These are phyloP conservation scores for Pomatorhinus ruficollis DNA, from an alignment of 2,113 vertebrate genomes.

Conservation along the genomic window DNA sequence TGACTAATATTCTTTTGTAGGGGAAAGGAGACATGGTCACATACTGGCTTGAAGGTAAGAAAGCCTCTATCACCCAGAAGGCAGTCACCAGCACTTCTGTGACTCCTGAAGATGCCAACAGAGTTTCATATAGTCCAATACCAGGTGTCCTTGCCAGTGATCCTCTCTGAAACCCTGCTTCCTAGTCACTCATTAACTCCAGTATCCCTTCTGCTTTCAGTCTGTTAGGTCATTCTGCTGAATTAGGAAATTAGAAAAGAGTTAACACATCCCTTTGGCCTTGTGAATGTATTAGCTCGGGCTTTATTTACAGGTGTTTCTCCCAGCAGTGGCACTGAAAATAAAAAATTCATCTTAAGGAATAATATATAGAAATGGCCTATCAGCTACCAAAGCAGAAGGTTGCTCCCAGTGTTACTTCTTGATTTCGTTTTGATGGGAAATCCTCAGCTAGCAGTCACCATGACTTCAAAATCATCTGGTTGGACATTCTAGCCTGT, in stretches of 20 bases:
- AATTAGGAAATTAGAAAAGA: neutral
- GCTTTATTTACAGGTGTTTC: neutral
- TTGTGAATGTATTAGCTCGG: neutral
- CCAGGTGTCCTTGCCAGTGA: conserved; percentile 65
- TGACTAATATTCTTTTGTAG: conserved; percentile 51
- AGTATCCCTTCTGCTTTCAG: neutral
- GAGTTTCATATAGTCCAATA: conserved; percentile 53
- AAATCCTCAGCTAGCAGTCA: neutral
- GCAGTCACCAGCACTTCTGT: neutral
- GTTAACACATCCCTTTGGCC: neutral
- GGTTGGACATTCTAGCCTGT: neutral
- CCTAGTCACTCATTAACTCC: neutral
- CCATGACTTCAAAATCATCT: neutral
- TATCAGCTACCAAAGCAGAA: neutral
- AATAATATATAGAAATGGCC: neutral
- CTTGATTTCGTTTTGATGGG: neutral
- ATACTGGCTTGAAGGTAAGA: conserved; percentile 84
- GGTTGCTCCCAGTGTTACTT: neutral
- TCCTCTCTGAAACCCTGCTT: conserved; percentile 37
- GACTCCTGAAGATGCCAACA: conserved; percentile 13
- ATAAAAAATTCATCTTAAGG: neutral
- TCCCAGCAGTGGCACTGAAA: neutral
- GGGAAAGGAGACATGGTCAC: conserved; percentile 88
- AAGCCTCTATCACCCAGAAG: conserved; percentile 26
- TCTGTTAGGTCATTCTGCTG: neutral